Base-by-base conservation (phyloP, 2,888 invertebrate genomes). In the Cheilosia impressa region DNA sequence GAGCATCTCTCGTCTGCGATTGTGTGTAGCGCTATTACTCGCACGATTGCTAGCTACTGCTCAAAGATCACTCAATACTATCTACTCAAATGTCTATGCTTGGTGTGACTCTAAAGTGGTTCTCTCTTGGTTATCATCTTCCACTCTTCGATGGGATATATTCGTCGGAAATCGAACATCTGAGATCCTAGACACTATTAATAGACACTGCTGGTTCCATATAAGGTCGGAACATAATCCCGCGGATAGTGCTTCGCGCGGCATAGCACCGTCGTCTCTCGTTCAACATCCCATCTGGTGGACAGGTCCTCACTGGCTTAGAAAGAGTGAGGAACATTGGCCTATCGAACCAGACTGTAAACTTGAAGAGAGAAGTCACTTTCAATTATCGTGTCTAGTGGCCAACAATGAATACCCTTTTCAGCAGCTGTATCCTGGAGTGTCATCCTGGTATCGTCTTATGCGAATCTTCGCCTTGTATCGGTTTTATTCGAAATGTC, bases 61-160 rank as follows among this genome's bases (percentile, higher is more conserved):
- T 22, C 22, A 22, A 22, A 22, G 22, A 22, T 22, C 22, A 22
- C 2, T 22, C 1, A 22, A 22, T 22, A 22, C 24, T 2, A 24
- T 24, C 24, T 24, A 3, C 24, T 24, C 24, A 24, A 24, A 24
- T 24, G 24, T 24, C 10, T 38, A 38, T 13, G 66, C 66, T 6
- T 87, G 87, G 87, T 87, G 88, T 1, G 90, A 91, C 69, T 90
- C 89, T 0, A 88, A 87, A n/a, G 88, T 90, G 15, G 88, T 88
- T 2, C 57, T 90, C 1, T 73, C 81, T 19, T 90, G 90, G 89
- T 52, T 90, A 5, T 77, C 81, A 17, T 66, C 66, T 27, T 53
- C 53, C 1, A 2, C 24, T 24, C 24, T 2, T 24, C 24, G 24
- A 4, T 24, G 24, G 3, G 24, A 24, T 24, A 24, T 53, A 27